Evolutionary conservation across 2,888 invertebrate genomes (phyloP).

Genomic region (Eilema sororculum): DNA sequence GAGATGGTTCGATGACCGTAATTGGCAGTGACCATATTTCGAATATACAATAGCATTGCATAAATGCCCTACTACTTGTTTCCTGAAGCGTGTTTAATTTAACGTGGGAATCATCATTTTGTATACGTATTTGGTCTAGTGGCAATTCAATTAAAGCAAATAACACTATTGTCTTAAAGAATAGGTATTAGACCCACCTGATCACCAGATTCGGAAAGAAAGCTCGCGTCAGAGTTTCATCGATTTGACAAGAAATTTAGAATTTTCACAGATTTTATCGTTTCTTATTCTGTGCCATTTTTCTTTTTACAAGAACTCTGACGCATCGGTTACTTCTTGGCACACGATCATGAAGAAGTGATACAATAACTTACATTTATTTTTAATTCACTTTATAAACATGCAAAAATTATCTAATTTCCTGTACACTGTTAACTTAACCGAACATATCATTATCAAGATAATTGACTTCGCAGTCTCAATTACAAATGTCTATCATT

Average conservation of each 20-base stretch:
- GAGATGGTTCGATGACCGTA: constrained; percentile 3
- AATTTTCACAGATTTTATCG: too few relatives aligned
- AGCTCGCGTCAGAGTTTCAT: too few relatives aligned
- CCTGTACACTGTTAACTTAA: background rate
- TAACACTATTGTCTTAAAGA: background rate
- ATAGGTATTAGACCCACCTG: too few relatives aligned
- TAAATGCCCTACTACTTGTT: background rate
- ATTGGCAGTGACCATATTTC: constrained; percentile 7
- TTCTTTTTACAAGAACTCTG: background rate
- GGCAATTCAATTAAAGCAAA: background rate
- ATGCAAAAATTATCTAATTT: background rate
- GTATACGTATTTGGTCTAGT: background rate
- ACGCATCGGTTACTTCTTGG: background rate
- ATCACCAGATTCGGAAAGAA: too few relatives aligned
- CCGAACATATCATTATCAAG: constrained; percentile 3
- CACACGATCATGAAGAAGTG: background rate
- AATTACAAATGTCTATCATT: constrained; percentile 34
- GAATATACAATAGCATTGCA: constrained; percentile 7
- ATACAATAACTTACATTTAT: background rate
- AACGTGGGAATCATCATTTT: background rate
- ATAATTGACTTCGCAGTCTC: constrained; percentile 29
- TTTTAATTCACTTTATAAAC: background rate
- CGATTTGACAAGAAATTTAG: too few relatives aligned
- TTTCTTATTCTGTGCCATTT: background rate
- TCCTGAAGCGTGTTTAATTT: background rate